Base-by-base conservation (phyloP, 64 coral and sea anemone species). In the Montipora sp. region DNA sequence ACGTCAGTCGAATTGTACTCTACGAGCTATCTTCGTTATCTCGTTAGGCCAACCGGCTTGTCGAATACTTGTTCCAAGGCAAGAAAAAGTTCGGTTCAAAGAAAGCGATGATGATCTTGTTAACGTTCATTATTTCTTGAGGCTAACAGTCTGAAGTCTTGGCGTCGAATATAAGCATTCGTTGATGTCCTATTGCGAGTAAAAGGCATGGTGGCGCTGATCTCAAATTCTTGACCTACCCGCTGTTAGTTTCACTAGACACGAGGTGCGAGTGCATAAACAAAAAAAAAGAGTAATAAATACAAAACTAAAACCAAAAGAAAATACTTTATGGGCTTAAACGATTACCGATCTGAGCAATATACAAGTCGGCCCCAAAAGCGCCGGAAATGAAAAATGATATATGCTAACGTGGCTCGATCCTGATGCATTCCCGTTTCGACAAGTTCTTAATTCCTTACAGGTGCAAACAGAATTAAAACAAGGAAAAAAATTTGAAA, bases 141-240 rank as follows among this genome's bases (percentile, higher is more conserved):
- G 5, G 61, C 8, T 19, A 5, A 63, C 19, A 60, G 51, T 61
- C 51, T 81, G 79, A 36, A 81, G 5, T 70, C n/a, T n/a, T 84
- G 65, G 65, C 65, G 61, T 84, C 61, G 18, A 71, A 84, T 70
- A 84, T n/a, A 18, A 72, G 82, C 47, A 49, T n/a, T 7, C 18
- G 3, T 59, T 13, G 24, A 16, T 47, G 59, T 47, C 65, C 82
- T 45, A 47, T 59, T 15, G 82, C 61, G 82, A 72, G 71, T 63
- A 10, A 10, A 85, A 85, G 82, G 71, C 82, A 48, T 12, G 70
- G 48, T 85, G 82, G 82, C 82, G 82, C 82, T 43, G n/a, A 80
- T 36, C 16, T 16, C 19, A 16, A 65, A 82, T 11, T 18, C 12
- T 46, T 18, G 1, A 45, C 57, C 15, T 11, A 63, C 55, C 78